These are phyloP conservation scores for Micromesistius poutassou DNA, from an alignment of 2,797 vertebrate genomes.

Conservation along the genomic window DNA sequence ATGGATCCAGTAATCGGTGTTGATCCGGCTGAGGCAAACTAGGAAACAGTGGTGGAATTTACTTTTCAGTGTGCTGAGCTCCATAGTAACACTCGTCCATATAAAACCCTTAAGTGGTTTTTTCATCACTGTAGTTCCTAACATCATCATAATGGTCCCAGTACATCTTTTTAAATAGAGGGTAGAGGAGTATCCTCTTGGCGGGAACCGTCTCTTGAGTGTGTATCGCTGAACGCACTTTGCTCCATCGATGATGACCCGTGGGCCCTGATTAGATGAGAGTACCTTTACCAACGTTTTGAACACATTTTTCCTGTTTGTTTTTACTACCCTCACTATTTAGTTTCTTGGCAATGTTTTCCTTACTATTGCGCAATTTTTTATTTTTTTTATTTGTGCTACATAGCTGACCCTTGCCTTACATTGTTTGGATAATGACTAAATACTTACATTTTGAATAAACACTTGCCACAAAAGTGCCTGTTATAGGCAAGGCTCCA, in stretches of 20 bases:
- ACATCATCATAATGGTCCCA: background rate
- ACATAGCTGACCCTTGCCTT: too few species aligned
- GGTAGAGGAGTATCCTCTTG: background rate
- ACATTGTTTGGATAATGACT: too few species aligned
- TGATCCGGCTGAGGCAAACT: slow-evolving; percentile 27
- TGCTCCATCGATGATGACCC: background rate
- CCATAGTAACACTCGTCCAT: background rate
- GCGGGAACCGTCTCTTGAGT: background rate
- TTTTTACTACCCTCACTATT: too few species aligned
- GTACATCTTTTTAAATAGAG: background rate
- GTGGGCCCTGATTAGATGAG: too few species aligned
- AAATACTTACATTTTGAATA: too few species aligned
- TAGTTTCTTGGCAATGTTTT: too few species aligned
- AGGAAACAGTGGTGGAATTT: slow-evolving; percentile 19
- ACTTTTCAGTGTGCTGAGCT: background rate
- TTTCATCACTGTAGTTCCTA: background rate
- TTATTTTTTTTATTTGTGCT: too few species aligned
- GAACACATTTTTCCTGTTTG: too few species aligned
- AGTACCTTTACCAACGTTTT: too few species aligned
- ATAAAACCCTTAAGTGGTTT: background rate
- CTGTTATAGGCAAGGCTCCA: too few species aligned
- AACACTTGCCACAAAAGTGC: too few species aligned
- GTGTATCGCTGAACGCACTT: background rate
- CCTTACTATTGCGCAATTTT: too few species aligned
- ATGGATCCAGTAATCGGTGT: slow-evolving; percentile 30